Percentiles rank a stretch among this genome's conserved stretches.
These are phyloP conservation scores for Parazoanthus darwini DNA, from an alignment of 92 coral and sea anemone genomes.

Conservation along the genomic window DNA sequence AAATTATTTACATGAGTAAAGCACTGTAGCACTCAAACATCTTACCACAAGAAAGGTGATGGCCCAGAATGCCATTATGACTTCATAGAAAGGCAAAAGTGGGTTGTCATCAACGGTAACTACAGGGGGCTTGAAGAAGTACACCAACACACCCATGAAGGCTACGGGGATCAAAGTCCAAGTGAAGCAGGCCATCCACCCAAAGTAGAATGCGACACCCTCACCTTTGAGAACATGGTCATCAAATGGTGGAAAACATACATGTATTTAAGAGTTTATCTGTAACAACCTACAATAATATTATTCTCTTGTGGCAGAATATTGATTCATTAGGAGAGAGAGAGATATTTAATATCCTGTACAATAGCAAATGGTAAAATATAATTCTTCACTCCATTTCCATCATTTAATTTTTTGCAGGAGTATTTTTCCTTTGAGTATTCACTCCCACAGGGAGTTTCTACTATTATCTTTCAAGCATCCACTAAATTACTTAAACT, in stretches of 20 bases:
- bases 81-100: constrained; percentile 92
- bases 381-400: too few species aligned
- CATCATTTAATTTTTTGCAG: too few species aligned
- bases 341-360: too few species aligned
- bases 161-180: constrained; percentile 89
- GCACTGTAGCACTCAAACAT: not conserved
- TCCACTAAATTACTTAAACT: too few species aligned
- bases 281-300: too few species aligned
- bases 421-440: too few species aligned
- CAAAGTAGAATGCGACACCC: constrained; percentile 93
- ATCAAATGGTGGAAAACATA: not conserved
- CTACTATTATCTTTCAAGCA: too few species aligned
- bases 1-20: too few species aligned
- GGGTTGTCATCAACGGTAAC: constrained; percentile 98
- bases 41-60: constrained; percentile 87
- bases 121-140: constrained; percentile 87
- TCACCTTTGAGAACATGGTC: constrained; percentile 62
- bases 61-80: constrained; percentile 98
- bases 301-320: not conserved
- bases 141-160: constrained; percentile 79
- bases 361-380: too few species aligned
- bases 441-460: too few species aligned
- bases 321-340: too few species aligned
- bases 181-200: constrained; percentile 96
- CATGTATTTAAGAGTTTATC: too few species aligned